phyloP scores from a whole-genome alignment of 2,113 vertebrate species.

The Coracopsis vasa region DNA sequence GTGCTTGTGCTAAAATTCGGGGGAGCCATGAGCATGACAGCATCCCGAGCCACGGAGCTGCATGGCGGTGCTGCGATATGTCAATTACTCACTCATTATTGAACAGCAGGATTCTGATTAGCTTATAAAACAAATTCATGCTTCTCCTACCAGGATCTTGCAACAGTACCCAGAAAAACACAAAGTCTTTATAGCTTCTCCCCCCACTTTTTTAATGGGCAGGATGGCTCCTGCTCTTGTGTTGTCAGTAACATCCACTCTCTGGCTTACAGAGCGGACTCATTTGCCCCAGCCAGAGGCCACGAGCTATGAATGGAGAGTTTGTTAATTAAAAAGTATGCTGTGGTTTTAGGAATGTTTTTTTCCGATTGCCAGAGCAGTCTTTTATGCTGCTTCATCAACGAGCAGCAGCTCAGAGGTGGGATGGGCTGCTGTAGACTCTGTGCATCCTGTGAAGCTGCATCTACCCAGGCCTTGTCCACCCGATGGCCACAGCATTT shows the following conservation, averaged over 20 bases:
- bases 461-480: not conserved
- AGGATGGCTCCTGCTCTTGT: not conserved
- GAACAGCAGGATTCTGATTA: slow-evolving; percentile 66
- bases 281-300: slow-evolving; percentile 20
- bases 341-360: slow-evolving; percentile 24
- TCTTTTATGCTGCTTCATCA: not conserved
- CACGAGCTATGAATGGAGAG: slow-evolving; percentile 10
- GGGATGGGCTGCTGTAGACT: not conserved
- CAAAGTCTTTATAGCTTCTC: not conserved
- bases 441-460: not conserved
- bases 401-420: not conserved
- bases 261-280: not conserved
- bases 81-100: slow-evolving; percentile 70
- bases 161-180: slow-evolving; percentile 33
- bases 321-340: slow-evolving; percentile 56
- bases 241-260: not conserved
- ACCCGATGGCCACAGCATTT: accelerated
- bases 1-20: not conserved
- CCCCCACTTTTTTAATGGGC: not conserved
- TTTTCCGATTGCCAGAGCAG: not conserved
- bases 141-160: slow-evolving; percentile 47
- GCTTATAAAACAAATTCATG: slow-evolving; percentile 61
- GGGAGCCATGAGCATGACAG: not conserved
- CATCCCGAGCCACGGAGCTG: not conserved
- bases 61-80: not conserved